A percentile compares a stretch with the other conserved stretches of the same genome.
Evolutionary conservation across 2,797 vertebrate species (phyloP).

Genomic region (Stomatorhinus walkeri): DNA sequence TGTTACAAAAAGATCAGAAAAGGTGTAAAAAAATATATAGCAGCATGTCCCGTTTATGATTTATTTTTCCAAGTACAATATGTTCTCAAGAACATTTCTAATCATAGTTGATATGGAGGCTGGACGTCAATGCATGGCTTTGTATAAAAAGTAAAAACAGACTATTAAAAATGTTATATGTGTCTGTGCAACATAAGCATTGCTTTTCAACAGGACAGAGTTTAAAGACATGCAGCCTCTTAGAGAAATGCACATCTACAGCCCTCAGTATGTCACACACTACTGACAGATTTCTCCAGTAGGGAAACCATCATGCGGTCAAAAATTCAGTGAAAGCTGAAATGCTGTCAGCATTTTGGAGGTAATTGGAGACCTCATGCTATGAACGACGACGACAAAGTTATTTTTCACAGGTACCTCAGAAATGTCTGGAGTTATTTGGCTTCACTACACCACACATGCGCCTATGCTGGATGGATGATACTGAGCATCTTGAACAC

Average conservation of each 20-base stretch:
- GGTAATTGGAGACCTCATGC: slow-evolving; percentile 22
- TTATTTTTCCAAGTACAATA: neutral
- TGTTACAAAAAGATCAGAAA: neutral
- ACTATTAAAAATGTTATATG: slow-evolving; percentile 1
- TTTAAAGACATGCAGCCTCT: neutral
- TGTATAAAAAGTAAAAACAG: slow-evolving; percentile 1
- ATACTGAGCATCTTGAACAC: neutral
- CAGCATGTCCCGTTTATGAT: neutral
- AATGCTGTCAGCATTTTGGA: slow-evolving; percentile 18
- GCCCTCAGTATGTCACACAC: neutral
- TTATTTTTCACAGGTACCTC: neutral
- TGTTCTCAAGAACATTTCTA: neutral
- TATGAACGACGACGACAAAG: slow-evolving; percentile 9
- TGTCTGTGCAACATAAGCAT: neutral
- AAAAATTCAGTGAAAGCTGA: slow-evolving; percentile 14
- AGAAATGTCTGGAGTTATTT: neutral
- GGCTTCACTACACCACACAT: neutral
- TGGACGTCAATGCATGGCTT: neutral
- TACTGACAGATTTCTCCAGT: slow-evolving; percentile 12
- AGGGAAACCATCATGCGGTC: neutral
- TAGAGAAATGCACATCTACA: neutral
- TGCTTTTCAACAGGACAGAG: neutral
- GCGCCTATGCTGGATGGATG: neutral
- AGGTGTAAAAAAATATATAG: neutral
- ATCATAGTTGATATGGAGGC: neutral